A percentile compares a stretch with the other conserved stretches of the same genome.
Conservation (phyloP, 2,113 vertebrate species). For the Dermatemys mawii region DNA sequence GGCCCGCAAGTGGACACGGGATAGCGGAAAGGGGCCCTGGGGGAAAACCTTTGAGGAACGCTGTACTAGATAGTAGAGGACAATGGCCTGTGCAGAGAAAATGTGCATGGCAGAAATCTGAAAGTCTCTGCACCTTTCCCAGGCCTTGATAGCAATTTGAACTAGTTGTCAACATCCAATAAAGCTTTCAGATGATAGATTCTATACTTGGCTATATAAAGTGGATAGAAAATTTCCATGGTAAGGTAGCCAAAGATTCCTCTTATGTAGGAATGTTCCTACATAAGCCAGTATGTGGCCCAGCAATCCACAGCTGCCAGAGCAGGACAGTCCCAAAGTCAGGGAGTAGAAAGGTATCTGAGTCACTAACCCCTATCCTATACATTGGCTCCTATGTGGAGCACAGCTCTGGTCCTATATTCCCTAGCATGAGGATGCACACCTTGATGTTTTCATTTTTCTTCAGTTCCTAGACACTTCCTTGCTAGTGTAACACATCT, state of each 20-base stretch:
- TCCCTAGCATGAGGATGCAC: not conserved
- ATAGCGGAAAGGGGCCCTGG: too few relatives aligned
- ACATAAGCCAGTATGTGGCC: not conserved
- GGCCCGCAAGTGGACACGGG: too few relatives aligned
- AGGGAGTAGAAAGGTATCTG: not conserved
- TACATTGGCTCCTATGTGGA: not conserved
- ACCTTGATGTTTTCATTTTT: not conserved
- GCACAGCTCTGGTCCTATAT: fast-evolving
- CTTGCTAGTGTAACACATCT: not conserved
- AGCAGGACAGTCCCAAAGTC: not conserved
- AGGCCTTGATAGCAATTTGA: too few relatives aligned
- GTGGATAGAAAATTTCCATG: too few relatives aligned
- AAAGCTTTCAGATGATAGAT: too few relatives aligned
- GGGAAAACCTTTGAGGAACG: too few relatives aligned
- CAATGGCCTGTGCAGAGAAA: too few relatives aligned
- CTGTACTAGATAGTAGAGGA: too few relatives aligned
- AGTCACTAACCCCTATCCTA: not conserved
- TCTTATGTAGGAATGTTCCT: not conserved
- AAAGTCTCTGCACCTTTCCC: not conserved
- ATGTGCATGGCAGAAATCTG: too few relatives aligned
- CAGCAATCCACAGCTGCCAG: not conserved
- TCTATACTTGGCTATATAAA: too few relatives aligned
- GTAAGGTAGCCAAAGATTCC: not conserved
- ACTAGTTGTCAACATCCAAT: too few relatives aligned
- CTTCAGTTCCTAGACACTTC: not conserved